Evolutionary conservation across 1,140 invertebrate genomes (phyloP), one percentile per base, ranked within the genome.

Genomic region (Platyscapa corneri): DNA sequence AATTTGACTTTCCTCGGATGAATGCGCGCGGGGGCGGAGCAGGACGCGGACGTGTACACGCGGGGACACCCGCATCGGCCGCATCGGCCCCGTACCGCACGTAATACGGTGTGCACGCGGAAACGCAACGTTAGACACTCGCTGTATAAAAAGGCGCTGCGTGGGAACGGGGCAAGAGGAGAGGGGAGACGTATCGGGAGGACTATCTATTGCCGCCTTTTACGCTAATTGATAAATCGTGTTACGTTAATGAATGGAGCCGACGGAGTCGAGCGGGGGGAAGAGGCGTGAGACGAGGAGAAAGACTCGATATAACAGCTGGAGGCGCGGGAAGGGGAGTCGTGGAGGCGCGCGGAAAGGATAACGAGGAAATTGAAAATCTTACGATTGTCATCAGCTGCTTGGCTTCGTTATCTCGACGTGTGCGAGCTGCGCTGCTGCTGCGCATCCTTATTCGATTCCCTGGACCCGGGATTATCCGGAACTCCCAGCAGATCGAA

Each of bases 141-240:
- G 53, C 3, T 53, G 49, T 46, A 53, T 10, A 53, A 53, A 84
- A 74, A 86, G 27, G 23, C 42, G 6, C 42, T 20, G 37, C 67
- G 27, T 23, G 30, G 84, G 84, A 70, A 77, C 27, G 18, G 75
- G 75, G 39, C 70, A 86, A 84, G n/a, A 83, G 83, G n/a, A 37
- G 83, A 88, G 87, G 60, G 0, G 90, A 91, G 90, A 92, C 91
- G 90, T 92, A 93, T 93, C 92, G 91, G 90, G 89, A 91, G 64
- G 90, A 92, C 91, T 92, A 92, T 93, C 92, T 93, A 93, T 93
- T 90, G 91, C 89, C 90, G 91, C 92, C 92, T 93, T 93, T 93
- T 92, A 93, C 91, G 92, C 91, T 93, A 93, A 93, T 93, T 93
- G 92, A 93, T 93, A 93, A 93, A 93, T 93, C 92, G 92, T 93